Conservation (phyloP, 2,113 vertebrate genomes). For the Gymnocephalus cernua region DNA sequence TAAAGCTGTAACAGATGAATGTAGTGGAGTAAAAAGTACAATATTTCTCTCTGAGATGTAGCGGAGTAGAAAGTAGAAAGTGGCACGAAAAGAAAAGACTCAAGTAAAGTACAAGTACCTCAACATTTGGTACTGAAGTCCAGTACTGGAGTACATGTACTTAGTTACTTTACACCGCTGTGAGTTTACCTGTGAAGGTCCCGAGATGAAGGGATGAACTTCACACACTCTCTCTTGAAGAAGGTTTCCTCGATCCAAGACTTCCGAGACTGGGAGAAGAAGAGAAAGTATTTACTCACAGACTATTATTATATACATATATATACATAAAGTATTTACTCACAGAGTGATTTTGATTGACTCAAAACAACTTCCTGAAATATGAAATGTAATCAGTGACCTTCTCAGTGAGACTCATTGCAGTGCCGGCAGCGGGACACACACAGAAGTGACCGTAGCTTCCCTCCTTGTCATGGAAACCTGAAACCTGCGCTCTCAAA, state of each 20-base stretch:
- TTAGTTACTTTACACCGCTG: no score
- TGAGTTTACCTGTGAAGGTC: constrained; percentile 79
- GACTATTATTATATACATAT: no score
- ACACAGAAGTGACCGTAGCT: not conserved
- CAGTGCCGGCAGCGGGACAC: constrained; percentile 7
- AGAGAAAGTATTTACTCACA: constrained; percentile 25
- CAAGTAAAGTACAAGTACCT: no score
- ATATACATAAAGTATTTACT: constrained; percentile 28
- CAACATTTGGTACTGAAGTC: no score
- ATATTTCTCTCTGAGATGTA: no score
- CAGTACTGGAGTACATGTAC: no score
- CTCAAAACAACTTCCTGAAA: constrained; percentile 5
- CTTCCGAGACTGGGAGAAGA: constrained; percentile 85
- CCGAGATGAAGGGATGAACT: constrained; percentile 89
- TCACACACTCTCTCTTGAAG: constrained; percentile 92
- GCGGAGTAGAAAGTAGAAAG: no score
- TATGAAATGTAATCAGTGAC: constrained; percentile 29
- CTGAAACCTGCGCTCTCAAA: constrained; percentile 3
- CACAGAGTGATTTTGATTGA: no score
- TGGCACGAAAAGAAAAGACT: no score
- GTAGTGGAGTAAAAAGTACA: no score
- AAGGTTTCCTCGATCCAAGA: constrained; percentile 95
- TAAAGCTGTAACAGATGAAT: no score
- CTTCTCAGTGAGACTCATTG: constrained; percentile 65
- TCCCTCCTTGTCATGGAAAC: constrained; percentile 17